Evolutionary conservation across 1,140 invertebrate species (phyloP).

Genomic region (Calephelis virginiensis): DNA sequence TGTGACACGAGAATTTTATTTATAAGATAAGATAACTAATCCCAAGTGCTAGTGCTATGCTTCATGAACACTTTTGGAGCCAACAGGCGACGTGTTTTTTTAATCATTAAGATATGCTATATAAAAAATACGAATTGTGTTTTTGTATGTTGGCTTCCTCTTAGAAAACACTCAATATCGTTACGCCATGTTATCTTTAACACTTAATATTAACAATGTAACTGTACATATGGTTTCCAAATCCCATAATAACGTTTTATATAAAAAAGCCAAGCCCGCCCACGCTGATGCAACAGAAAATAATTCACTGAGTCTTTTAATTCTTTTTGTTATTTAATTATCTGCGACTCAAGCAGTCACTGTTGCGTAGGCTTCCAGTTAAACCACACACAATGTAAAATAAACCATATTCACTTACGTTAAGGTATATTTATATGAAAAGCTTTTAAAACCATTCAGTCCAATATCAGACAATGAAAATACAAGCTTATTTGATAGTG

Average conservation of each 20-base stretch:
- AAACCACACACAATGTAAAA: conserved; percentile 21
- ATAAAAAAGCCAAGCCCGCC: conserved; percentile 4
- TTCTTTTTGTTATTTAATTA: conserved; percentile 69
- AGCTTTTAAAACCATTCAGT: not conserved
- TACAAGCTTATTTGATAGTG: not conserved
- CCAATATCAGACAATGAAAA: not conserved
- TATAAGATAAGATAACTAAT: no score
- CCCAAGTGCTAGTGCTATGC: no score
- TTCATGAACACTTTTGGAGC: no score
- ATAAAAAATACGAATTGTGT: no score
- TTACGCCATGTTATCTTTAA: no score
- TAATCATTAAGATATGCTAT: no score
- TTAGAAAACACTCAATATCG: no score
- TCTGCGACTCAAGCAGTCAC: conserved; percentile 55
- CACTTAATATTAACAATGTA: not conserved
- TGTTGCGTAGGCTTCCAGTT: conserved; percentile 43
- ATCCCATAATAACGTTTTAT: not conserved
- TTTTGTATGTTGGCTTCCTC: no score
- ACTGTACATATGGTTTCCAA: not conserved
- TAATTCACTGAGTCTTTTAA: conserved; percentile 53
- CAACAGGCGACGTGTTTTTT: no score
- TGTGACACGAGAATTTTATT: no score
- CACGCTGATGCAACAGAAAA: conserved; percentile 31
- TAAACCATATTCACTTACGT: conserved; percentile 12
- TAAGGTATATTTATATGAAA: not conserved